Evolutionary conservation across 2,888 invertebrate species (phyloP), one percentile per base, ranked within the genome.

Genomic region (Dasysyrphus albostriatus): DNA sequence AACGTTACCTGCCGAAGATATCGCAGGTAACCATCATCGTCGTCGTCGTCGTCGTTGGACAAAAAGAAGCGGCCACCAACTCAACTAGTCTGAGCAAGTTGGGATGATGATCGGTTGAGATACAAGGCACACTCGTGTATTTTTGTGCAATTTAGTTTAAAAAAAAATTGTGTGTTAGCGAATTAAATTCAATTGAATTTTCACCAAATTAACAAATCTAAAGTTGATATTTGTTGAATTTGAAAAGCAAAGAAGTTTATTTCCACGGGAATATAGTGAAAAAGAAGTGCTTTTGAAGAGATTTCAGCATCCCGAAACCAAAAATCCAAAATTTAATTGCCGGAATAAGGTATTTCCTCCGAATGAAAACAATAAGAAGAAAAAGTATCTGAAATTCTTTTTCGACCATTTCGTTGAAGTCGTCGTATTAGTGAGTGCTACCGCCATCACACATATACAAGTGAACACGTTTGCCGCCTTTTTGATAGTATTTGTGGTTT

Each of bases 41-140:
- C 73, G 61, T 16, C 29, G 24, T 51, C 37, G 63, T 75, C 42
- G 76, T 67, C 32, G 37, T 39, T 19, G 51, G 42, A 32, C 24
- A 59, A 56, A 78, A 87, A 87, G 87, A 83, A 79, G 85, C 78
- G 65, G 72, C 87, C 87, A 69, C 69, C 69, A 69, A 51, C 67
- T 51, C 51, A 78, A 78, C 83, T 83, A 87, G 87, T 87, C 87
- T 83, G 37, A 87, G 70, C 83, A 72, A 83, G 78, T 79, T 87
- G 72, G 75, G 78, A 87, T 75, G 87, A 78, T 51, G 87, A 79
- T 79, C 75, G 75, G 83, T 83, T 83, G 83, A 78, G 83, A 61
- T 79, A 65, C 87, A 59, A 59, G 32, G 51, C 74, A 54, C 32
- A n/a, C 47, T 81, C 69, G 77, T 70, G 77, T 24, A 75, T 74